phyloP scores from a whole-genome alignment of 2,888 invertebrate genomes.

The Lacanobia wlatinum region DNA sequence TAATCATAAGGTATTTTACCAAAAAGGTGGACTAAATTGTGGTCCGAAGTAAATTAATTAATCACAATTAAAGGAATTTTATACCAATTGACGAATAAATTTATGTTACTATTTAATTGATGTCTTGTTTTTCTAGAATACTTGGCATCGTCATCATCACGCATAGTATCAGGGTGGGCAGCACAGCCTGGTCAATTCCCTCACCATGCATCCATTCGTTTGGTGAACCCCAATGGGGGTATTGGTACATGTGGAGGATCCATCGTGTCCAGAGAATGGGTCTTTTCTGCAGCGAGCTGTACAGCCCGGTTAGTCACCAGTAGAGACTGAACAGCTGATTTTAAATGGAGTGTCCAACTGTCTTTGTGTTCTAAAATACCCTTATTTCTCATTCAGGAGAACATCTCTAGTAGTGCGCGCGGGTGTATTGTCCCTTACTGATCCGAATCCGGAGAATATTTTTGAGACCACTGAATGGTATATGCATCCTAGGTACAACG shows the following conservation, averaged over 20 bases:
- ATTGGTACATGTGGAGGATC: constrained; percentile 9
- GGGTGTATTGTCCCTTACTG: not conserved
- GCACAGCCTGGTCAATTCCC: constrained; percentile 14
- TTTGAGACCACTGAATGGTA: not conserved
- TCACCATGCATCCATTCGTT: constrained; percentile 12
- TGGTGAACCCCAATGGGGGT: not conserved
- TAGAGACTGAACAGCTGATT: not conserved
- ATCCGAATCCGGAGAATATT: not conserved
- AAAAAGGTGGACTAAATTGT: no score
- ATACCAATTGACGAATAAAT: not conserved
- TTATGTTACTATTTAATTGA: not conserved
- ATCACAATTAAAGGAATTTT: not conserved
- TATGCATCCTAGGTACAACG: not conserved
- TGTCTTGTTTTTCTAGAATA: not conserved
- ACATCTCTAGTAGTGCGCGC: not conserved
- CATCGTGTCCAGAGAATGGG: constrained; percentile 6
- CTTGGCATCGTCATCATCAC: not conserved
- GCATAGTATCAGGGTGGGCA: constrained; percentile 15
- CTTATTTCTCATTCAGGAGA: not conserved
- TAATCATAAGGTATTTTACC: no score
- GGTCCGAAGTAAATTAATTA: no score
- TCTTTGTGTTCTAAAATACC: not conserved
- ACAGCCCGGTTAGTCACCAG: constrained; percentile 8
- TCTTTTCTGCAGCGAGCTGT: not conserved
- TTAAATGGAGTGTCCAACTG: not conserved